Base-by-base conservation (phyloP, 2,797 vertebrate species). In the Rhodeus uyekii region DNA sequence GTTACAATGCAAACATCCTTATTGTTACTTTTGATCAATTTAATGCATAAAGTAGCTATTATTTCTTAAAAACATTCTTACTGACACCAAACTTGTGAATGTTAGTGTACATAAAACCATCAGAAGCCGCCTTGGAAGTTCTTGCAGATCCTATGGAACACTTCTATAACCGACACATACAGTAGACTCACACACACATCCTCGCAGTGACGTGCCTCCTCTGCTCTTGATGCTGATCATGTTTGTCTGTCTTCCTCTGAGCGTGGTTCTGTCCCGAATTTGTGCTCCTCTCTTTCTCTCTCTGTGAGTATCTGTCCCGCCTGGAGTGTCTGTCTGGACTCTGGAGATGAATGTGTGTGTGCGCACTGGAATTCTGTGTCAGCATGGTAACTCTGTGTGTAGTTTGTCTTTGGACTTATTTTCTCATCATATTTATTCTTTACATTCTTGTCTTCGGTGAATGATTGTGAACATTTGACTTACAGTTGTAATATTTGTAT, bases 261-360 rank as follows among this genome's bases (percentile, higher is more conserved):
- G 88, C 84, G 53, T 92, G 88, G 89, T 80, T 92, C 89, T 93
- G 90, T 93, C 90, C 61, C 68, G 60, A 86, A 44, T 86, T 36
- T 88, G 73, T 90, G 84, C 83, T 50, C 22, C 86, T 85, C 64
- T 76, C 67, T 83, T 81, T 84, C 85, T 91, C 82, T 90, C 48
- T 92, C 89, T 94, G 90, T 94, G 92, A 94, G 93, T 94, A 92
- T 86, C 80, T 87, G 92, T 93, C 89, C 82, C 79, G 87, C 87
- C 86, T 65, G 55, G 76, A 82, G 61, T 78, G 82, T 76, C 65
- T 88, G 80, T 76, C 67, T 88, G 81, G 65, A 42, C 42, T 82
- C 88, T 84, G 83, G 60, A 68, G 81, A 69, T 32, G 76, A 88
- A 64, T 75, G 87, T 89, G 79, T 81, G 63, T 86, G 85, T 71